Evolutionary conservation across 1,140 invertebrate genomes (phyloP).

Genomic region (Acarapis woodi): DNA sequence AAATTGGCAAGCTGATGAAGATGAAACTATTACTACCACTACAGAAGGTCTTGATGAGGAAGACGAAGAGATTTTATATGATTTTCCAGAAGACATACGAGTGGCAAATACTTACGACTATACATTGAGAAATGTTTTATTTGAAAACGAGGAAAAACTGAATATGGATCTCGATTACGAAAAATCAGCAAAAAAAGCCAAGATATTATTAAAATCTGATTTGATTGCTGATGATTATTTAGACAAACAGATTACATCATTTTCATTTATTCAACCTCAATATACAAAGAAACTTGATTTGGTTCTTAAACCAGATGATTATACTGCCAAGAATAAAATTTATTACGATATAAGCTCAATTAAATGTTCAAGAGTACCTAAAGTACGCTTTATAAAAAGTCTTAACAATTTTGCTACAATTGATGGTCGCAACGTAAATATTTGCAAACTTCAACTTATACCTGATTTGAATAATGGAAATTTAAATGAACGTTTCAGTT

Average conservation of each 20-base stretch:
- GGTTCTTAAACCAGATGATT: conserved; percentile 3
- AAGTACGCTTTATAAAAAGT: conserved; percentile 8
- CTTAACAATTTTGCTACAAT: conserved; percentile 2
- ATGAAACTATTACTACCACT: not conserved
- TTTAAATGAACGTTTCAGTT: conserved; percentile 2
- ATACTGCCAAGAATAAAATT: not conserved
- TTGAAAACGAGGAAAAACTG: too few relatives aligned
- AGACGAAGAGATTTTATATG: conserved; percentile 3
- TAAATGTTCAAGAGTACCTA: not conserved
- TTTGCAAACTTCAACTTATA: conserved; percentile 6
- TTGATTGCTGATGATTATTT: not conserved
- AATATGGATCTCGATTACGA: too few relatives aligned
- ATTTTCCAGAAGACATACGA: too few relatives aligned
- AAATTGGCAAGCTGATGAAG: not conserved
- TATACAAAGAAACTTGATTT: conserved; percentile 4
- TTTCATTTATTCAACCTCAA: not conserved
- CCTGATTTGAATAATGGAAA: not conserved
- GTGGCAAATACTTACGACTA: too few relatives aligned
- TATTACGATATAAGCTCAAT: conserved; percentile 6
- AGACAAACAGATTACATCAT: too few relatives aligned
- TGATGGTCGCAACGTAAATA: conserved; percentile 2
- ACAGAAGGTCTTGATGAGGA: not conserved
- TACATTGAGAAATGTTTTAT: too few relatives aligned
- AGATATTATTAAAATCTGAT: not conserved
- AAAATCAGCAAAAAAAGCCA: conserved; percentile 1